phyloP scores from a whole-genome alignment of 2,113 vertebrate genomes.

The Xenopus tropicalis region DNA sequence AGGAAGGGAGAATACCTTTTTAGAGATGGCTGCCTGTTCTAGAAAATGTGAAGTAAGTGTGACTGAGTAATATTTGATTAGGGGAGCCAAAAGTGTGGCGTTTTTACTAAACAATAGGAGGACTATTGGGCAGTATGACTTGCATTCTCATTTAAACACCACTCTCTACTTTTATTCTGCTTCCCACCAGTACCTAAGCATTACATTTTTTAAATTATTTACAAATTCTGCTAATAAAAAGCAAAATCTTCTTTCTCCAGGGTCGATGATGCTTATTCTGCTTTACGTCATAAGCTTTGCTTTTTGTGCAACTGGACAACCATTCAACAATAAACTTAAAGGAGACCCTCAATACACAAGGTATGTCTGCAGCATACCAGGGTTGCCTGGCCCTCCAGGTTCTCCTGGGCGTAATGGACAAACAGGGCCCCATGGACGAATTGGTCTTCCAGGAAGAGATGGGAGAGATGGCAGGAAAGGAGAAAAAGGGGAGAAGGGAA shows the following conservation, averaged over 20 bases:
- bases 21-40: too few species aligned
- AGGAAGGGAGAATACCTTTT: too few species aligned
- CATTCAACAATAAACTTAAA: constrained; percentile 71
- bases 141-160: too few species aligned
- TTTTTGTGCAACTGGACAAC: constrained; percentile 76
- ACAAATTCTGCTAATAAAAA: too few species aligned
- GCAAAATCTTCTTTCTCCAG: constrained; percentile 59
- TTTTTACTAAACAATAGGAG: too few species aligned
- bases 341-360: constrained; percentile 70
- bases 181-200: too few species aligned
- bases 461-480: constrained; percentile 94
- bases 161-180: too few species aligned
- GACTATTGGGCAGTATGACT: too few species aligned
- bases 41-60: too few species aligned
- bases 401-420: constrained; percentile 75
- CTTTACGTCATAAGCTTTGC: constrained; percentile 78
- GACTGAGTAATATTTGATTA: too few species aligned
- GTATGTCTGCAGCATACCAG: constrained; percentile 88
- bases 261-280: constrained; percentile 79
- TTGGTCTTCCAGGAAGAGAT: constrained; percentile 92
- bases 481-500: constrained; percentile 90
- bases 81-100: too few species aligned
- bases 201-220: too few species aligned
- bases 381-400: constrained; percentile 79
- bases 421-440: constrained; percentile 78